Conservation (phyloP, 2,888 invertebrate genomes). For the Galeopsomyia nigrocyanea region DNA sequence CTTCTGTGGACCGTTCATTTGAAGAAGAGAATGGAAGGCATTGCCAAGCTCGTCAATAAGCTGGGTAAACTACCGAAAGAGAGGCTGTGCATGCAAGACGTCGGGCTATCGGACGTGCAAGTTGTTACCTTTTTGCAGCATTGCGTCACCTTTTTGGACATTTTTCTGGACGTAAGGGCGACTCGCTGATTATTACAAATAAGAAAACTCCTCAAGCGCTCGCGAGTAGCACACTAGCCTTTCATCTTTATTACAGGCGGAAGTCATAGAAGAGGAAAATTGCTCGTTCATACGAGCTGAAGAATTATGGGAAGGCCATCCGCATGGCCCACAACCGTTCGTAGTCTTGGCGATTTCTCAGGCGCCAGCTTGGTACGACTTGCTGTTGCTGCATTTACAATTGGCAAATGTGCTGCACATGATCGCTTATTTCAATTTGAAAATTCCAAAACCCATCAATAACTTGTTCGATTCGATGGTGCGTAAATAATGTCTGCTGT, state of each 20-base stretch:
- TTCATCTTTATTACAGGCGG: constrained; percentile 59
- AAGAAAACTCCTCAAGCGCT: constrained; percentile 65
- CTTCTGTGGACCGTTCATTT: constrained; percentile 92
- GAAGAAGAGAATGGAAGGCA: constrained; percentile 82
- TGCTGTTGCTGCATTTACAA: constrained; percentile 86
- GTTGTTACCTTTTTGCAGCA: constrained; percentile 66
- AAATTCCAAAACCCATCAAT: constrained; percentile 79
- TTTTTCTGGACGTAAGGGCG: constrained; percentile 72
- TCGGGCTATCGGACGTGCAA: constrained; percentile 78
- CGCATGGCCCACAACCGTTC: constrained; percentile 74
- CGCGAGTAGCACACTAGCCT: too few species aligned
- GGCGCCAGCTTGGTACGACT: constrained; percentile 80
- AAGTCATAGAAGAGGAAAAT: constrained; percentile 67
- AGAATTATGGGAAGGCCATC: constrained; percentile 76
- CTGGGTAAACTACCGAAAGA: constrained; percentile 89
- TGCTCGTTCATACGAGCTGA: constrained; percentile 72
- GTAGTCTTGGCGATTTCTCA: constrained; percentile 85
- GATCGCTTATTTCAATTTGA: constrained; percentile 83
- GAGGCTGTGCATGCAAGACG: constrained; percentile 82
- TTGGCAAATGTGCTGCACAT: constrained; percentile 83
- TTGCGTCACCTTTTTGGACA: constrained; percentile 70
- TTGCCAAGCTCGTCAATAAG: constrained; percentile 83
- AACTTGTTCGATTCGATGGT: constrained; percentile 84
- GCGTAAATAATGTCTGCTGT: constrained; percentile 50
- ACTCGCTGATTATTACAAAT: constrained; percentile 48